Conservation (phyloP, 2,113 vertebrate genomes). For the Salvelinus fontinalis region DNA sequence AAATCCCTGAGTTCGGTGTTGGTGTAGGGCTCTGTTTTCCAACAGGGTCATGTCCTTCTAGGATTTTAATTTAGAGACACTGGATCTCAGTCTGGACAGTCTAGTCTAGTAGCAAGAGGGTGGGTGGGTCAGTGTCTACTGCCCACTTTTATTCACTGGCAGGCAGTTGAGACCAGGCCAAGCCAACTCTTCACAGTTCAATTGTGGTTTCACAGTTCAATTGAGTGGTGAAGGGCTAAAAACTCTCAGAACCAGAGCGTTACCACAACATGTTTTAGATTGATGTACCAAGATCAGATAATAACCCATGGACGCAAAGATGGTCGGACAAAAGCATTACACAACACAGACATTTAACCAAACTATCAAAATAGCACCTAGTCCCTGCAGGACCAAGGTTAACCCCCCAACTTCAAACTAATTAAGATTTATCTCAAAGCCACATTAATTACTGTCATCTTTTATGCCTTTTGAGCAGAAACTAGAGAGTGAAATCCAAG, state of each 20-base stretch:
- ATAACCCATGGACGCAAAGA: neutral
- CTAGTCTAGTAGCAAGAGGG: constrained; percentile 13
- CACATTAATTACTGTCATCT: constrained; percentile 13
- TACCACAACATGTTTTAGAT: neutral
- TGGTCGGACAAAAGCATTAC: neutral
- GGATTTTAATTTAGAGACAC: constrained; percentile 67
- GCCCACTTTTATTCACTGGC: neutral
- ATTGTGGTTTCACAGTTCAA: neutral
- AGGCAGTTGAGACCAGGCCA: neutral
- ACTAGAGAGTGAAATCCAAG: constrained; percentile 9
- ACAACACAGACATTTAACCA: neutral
- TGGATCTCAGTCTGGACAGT: constrained; percentile 56
- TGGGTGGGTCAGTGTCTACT: constrained; percentile 4
- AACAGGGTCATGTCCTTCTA: constrained; percentile 68
- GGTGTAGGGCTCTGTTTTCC: constrained; percentile 59
- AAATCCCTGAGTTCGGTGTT: constrained; percentile 46
- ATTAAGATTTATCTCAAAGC: constrained; percentile 12
- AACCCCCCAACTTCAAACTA: constrained; percentile 11
- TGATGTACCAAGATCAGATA: too few species aligned
- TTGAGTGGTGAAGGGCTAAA: neutral
- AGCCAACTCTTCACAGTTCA: neutral
- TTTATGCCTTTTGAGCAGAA: constrained; percentile 4
- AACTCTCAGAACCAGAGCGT: neutral
- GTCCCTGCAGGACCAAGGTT: neutral
- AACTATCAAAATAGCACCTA: neutral